Percentiles rank a stretch among this genome's conserved stretches.
Conservation (phyloP, 1,140 invertebrate species). For the Procambarus virginalis region DNA sequence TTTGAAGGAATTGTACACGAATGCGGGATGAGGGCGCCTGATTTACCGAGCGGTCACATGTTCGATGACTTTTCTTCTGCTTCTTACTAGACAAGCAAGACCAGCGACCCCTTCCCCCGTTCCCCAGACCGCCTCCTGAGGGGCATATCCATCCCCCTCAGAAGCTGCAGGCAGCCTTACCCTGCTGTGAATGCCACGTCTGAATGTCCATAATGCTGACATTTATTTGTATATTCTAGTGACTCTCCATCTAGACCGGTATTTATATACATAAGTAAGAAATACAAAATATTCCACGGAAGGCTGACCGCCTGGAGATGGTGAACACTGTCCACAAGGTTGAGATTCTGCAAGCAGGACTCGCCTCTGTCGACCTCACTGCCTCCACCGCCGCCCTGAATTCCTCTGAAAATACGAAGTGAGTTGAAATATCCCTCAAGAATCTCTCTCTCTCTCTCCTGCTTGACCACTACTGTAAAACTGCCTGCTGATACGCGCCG, state of each 20-base stretch:
- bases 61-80: neutral
- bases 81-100: neutral
- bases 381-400: neutral
- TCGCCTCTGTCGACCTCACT: neutral
- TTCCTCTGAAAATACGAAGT: constrained; percentile 37
- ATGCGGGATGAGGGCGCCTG: neutral
- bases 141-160: neutral
- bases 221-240: constrained; percentile 26
- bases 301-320: constrained; percentile 17
- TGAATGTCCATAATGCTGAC: constrained; percentile 16
- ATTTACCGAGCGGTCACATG: neutral
- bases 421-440: constrained; percentile 49
- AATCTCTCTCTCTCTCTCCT: constrained; percentile 21
- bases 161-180: neutral
- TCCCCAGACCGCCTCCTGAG: neutral
- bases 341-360: neutral
- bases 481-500: constrained; percentile 27
- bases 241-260: constrained; percentile 41
- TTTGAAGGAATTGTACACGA: neutral
- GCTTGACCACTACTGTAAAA: constrained; percentile 40
- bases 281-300: constrained; percentile 53
- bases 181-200: neutral
- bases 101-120: neutral
- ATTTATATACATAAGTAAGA: constrained; percentile 54
- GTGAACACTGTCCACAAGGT: neutral